Conservation (phyloP, 2,113 vertebrate genomes). For the Melanerpes aurifrons region DNA sequence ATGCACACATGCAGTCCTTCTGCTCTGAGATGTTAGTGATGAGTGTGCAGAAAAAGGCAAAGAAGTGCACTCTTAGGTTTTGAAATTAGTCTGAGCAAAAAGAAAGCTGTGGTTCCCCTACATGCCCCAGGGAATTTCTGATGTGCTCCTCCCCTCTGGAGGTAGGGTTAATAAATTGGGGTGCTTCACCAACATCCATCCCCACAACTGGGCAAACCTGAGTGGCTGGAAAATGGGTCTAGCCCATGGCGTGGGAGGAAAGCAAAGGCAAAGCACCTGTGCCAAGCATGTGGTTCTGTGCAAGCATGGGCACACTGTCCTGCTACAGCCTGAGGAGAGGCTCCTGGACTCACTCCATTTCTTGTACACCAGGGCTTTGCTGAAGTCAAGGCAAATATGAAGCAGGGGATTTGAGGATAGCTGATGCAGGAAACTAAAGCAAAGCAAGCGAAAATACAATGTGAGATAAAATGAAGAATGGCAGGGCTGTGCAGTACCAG, state of each 20-base stretch:
- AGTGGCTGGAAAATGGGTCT: background rate
- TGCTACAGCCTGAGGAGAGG: fast-evolving
- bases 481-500: background rate
- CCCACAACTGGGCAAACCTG: no score
- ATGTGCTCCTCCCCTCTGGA: background rate
- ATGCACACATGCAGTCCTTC: background rate
- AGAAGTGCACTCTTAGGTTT: background rate
- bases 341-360: background rate
- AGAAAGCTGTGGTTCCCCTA: background rate
- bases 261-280: background rate
- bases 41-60: background rate
- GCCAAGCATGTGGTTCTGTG: background rate
- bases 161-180: background rate
- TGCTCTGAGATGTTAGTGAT: fast-evolving
- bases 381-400: background rate
- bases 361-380: background rate
- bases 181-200: background rate
- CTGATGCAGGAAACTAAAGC: background rate
- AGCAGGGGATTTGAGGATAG: background rate
- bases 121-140: background rate
- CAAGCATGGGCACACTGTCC: background rate
- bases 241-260: background rate
- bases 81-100: background rate
- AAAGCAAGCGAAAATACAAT: background rate
- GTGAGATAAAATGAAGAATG: constrained; percentile 24